Evolutionary conservation across 2,113 vertebrate genomes (phyloP).

Genomic region (Galemys pyrenaicus): DNA sequence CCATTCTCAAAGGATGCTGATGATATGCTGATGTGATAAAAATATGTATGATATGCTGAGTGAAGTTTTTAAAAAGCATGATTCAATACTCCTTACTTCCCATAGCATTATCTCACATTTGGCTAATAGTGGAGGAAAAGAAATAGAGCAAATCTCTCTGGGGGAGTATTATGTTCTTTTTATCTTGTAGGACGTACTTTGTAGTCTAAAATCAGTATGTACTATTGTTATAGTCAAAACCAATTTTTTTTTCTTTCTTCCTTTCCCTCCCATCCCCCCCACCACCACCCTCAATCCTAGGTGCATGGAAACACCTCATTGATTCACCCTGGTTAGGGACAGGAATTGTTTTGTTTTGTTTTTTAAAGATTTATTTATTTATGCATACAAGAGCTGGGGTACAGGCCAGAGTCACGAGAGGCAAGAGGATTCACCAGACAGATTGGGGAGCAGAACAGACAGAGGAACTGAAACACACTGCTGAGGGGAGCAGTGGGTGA

Average conservation of each 20-base stretch:
- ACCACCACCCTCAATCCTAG: too few species aligned
- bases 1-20: neutral
- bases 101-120: neutral
- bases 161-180: neutral
- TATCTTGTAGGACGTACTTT: neutral
- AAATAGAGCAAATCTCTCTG: neutral
- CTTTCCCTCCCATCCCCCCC: neutral
- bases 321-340: too few species aligned
- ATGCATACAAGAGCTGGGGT: too few species aligned
- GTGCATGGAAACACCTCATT: neutral
- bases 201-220: neutral
- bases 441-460: too few species aligned
- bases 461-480: too few species aligned
- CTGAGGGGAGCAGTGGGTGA: too few species aligned
- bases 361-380: too few species aligned
- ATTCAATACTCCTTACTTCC: neutral
- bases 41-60: neutral
- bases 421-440: too few species aligned
- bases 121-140: neutral
- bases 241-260: neutral
- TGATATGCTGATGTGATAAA: neutral
- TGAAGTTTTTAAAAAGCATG: neutral
- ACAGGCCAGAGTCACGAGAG: too few species aligned
- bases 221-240: neutral
- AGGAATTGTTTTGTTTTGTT: too few species aligned